These are phyloP conservation scores for Cydia amplana DNA, from an alignment of 1,140 invertebrate genomes.

Conservation along the genomic window DNA sequence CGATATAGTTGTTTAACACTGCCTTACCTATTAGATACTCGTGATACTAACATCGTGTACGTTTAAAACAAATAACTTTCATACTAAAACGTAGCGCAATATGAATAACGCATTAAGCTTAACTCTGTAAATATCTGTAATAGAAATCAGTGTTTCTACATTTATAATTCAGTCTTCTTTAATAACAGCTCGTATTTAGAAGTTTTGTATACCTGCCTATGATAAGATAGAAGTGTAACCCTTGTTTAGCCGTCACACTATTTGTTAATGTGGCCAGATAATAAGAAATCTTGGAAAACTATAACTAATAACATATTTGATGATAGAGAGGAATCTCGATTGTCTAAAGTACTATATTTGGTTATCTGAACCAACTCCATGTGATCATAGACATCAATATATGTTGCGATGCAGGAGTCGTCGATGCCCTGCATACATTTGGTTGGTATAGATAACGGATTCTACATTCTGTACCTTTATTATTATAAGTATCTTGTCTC, in stretches of 20 bases:
- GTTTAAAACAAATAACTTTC: slow-evolving; percentile 49
- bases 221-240: slow-evolving; percentile 31
- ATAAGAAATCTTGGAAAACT: not conserved
- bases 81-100: slow-evolving; percentile 61
- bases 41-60: slow-evolving; percentile 39
- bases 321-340: not conserved
- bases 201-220: slow-evolving; percentile 68
- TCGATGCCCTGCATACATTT: no score
- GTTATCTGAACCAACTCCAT: not conserved
- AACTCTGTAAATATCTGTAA: slow-evolving; percentile 68
- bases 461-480: not conserved
- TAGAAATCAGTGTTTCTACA: slow-evolving; percentile 73
- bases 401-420: not conserved
- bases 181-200: slow-evolving; percentile 71
- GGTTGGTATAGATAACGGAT: not conserved
- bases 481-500: slow-evolving; percentile 4
- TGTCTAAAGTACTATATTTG: not conserved
- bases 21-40: slow-evolving; percentile 32
- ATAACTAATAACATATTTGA: not conserved
- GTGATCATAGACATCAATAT: not conserved
- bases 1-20: slow-evolving; percentile 36
- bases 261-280: slow-evolving; percentile 5
- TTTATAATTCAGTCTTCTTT: slow-evolving; percentile 60
- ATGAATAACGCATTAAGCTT: slow-evolving; percentile 66
- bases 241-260: slow-evolving; percentile 28